These are phyloP conservation scores for Limosa lapponica DNA, from an alignment of 2,797 vertebrate species.

Conservation along the genomic window DNA sequence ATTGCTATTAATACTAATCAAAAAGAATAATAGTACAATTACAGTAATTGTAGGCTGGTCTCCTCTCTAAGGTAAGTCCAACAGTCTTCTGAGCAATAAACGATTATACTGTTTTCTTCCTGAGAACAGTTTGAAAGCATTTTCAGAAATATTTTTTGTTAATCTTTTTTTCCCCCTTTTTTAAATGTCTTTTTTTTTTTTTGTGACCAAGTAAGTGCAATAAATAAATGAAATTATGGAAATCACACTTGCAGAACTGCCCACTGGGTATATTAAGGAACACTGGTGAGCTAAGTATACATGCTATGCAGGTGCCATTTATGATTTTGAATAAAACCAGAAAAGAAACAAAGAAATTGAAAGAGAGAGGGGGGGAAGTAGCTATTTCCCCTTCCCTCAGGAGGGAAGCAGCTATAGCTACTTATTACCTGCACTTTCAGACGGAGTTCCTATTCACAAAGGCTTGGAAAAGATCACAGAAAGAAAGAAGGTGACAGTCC, in stretches of 20 bases:
- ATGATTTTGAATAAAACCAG: constrained; percentile 40
- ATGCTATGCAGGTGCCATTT: neutral
- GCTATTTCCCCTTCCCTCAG: neutral
- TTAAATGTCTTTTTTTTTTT: neutral
- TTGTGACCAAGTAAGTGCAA: neutral
- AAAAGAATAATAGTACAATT: neutral
- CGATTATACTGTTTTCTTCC: neutral
- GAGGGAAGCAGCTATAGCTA: neutral
- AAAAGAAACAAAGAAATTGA: neutral
- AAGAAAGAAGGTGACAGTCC: neutral
- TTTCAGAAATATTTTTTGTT: neutral
- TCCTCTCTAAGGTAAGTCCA: neutral
- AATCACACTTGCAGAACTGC: neutral
- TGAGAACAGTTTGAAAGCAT: neutral
- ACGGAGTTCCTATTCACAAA: neutral
- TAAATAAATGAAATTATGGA: neutral
- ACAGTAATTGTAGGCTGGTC: neutral
- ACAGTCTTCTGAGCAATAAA: neutral
- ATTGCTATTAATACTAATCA: neutral
- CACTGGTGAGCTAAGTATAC: neutral
- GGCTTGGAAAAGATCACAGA: neutral
- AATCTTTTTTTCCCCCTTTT: neutral
- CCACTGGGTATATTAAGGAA: neutral
- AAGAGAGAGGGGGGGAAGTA: neutral
- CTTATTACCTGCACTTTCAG: constrained; percentile 13